These are phyloP conservation scores for Buphagus erythrorhynchus DNA, from an alignment of 2,797 vertebrate species.

Conservation along the genomic window DNA sequence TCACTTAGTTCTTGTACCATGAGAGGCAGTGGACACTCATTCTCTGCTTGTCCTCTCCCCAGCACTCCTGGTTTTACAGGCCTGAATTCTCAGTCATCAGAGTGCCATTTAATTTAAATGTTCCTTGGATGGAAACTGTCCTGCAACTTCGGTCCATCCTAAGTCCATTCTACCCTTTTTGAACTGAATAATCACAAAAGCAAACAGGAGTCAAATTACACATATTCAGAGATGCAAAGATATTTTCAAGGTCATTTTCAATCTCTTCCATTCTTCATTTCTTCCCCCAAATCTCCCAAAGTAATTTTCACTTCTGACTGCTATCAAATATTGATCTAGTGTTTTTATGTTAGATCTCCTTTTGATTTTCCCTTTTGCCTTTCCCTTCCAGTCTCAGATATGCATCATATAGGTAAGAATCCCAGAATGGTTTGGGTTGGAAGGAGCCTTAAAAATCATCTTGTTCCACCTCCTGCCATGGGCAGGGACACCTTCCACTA, in stretches of 20 bases:
- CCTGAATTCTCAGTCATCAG: background rate
- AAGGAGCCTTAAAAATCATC: background rate
- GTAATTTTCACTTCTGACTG: background rate
- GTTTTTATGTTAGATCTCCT: background rate
- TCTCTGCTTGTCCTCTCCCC: background rate
- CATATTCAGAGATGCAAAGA: background rate
- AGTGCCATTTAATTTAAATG: background rate
- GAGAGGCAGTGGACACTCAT: background rate
- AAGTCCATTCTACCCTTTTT: background rate
- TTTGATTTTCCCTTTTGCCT: background rate
- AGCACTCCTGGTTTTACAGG: background rate
- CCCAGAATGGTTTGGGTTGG: background rate
- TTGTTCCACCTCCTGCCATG: accelerated
- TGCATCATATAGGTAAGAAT: background rate
- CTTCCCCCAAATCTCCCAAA: background rate
- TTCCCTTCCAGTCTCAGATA: background rate
- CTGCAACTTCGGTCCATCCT: background rate
- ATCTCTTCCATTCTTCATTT: background rate
- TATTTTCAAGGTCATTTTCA: background rate
- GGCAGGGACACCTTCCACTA: accelerated
- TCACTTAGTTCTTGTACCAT: background rate
- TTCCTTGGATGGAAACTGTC: background rate
- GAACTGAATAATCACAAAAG: background rate
- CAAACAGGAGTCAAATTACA: background rate
- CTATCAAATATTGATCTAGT: background rate